Evolutionary conservation across 2,113 vertebrate genomes (phyloP).

Genomic region (Eretmochelys imbricata): DNA sequence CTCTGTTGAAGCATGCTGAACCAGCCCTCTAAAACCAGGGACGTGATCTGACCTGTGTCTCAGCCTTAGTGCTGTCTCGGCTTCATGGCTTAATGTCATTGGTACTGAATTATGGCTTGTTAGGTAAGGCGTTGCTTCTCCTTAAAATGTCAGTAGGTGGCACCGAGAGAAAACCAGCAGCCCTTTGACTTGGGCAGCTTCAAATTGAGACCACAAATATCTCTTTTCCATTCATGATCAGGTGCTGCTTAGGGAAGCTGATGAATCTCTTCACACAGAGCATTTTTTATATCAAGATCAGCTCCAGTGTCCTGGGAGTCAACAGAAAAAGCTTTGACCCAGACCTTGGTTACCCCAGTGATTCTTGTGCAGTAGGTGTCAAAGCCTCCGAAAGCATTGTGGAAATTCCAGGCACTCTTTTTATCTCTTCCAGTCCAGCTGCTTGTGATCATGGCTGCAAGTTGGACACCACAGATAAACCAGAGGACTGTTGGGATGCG

Average conservation of each 20-base stretch:
- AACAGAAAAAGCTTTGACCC: not conserved
- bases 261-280: not conserved
- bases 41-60: rapidly evolving
- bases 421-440: not conserved
- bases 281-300: not conserved
- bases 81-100: not conserved
- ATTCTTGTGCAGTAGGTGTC: not conserved
- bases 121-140: not conserved
- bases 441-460: not conserved
- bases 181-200: not conserved
- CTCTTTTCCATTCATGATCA: not conserved
- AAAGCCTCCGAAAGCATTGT: not conserved
- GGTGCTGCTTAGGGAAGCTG: not conserved
- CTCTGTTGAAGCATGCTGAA: not conserved
- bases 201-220: not conserved
- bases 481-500: not conserved
- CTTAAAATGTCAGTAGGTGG: rapidly evolving
- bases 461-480: rapidly evolving
- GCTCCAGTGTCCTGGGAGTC: not conserved
- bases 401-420: not conserved
- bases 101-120: not conserved
- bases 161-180: not conserved
- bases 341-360: not conserved
- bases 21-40: rapidly evolving
- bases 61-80: not conserved